Conservation (phyloP, 1,140 invertebrate species). For the Dendroctonus ponderosae region DNA sequence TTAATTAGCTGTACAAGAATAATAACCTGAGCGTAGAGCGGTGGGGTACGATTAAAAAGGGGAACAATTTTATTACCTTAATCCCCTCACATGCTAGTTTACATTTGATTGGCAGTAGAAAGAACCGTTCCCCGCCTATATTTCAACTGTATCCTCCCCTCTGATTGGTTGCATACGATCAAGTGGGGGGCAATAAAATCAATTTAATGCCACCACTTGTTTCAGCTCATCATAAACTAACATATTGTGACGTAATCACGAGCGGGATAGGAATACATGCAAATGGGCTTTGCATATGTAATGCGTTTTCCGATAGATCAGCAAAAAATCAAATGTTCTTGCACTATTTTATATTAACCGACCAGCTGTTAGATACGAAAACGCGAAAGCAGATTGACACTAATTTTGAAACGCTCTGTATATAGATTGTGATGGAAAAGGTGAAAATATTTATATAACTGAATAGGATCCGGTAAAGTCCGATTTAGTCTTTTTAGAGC, state of each 20-base stretch:
- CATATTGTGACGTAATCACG: slow-evolving; percentile 34
- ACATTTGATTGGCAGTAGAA: slow-evolving; percentile 41
- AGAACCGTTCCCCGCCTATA: slow-evolving; percentile 38
- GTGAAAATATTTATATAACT: too few species aligned
- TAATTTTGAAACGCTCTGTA: too few species aligned
- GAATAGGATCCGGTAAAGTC: too few species aligned
- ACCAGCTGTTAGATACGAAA: too few species aligned
- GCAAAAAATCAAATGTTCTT: too few species aligned
- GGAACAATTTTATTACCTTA: slow-evolving; percentile 30
- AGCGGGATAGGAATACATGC: slow-evolving; percentile 9
- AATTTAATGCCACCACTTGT: slow-evolving; percentile 45
- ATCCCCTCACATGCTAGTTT: slow-evolving; percentile 26
- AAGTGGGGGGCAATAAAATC: slow-evolving; percentile 46
- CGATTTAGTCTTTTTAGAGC: too few species aligned
- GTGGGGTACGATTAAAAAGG: slow-evolving; percentile 24
- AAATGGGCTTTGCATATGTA: slow-evolving; percentile 4
- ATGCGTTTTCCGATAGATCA: not conserved
- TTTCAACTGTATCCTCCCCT: slow-evolving; percentile 32
- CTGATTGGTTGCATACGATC: slow-evolving; percentile 37
- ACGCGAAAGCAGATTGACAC: too few species aligned
- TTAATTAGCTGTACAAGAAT: slow-evolving; percentile 36
- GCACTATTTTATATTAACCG: too few species aligned
- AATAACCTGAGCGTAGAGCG: slow-evolving; percentile 20
- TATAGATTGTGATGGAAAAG: too few species aligned
- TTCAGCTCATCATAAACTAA: slow-evolving; percentile 37